Evolutionary conservation across 2,888 invertebrate species (phyloP).

Genomic region (Plagodis pulveraria): DNA sequence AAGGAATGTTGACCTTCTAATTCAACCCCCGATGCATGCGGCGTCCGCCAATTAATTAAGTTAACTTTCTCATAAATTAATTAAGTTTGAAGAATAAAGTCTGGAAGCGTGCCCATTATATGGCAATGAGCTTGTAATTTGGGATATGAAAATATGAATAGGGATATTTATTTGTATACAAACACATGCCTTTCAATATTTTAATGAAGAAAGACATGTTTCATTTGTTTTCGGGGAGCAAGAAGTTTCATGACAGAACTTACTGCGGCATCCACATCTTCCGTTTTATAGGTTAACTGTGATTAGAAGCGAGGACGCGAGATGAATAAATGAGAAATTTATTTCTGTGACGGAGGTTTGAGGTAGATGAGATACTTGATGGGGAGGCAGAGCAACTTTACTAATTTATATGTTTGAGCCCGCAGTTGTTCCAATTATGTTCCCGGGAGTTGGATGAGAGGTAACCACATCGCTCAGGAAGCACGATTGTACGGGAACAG

Average conservation of each 20-base stretch:
- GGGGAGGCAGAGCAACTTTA: constrained; percentile 28
- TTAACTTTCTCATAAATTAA: too few relatives aligned
- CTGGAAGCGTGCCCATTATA: too few relatives aligned
- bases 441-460: constrained; percentile 21
- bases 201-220: too few relatives aligned
- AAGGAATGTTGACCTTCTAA: too few relatives aligned
- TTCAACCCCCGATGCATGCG: too few relatives aligned
- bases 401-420: constrained; percentile 39
- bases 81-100: too few relatives aligned
- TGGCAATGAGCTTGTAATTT: too few relatives aligned
- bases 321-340: constrained; percentile 38
- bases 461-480: constrained; percentile 13
- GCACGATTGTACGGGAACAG: background rate
- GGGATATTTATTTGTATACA: too few relatives aligned
- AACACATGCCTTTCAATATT: too few relatives aligned
- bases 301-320: constrained; percentile 22
- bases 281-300: constrained; percentile 29
- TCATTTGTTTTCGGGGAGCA: constrained; percentile 3
- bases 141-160: too few relatives aligned
- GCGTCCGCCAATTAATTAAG: too few relatives aligned
- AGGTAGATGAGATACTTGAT: constrained; percentile 4
- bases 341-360: constrained; percentile 24
- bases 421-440: constrained; percentile 25
- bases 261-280: constrained; percentile 21
- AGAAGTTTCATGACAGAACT: constrained; percentile 35